Percentiles rank a stretch among this genome's conserved stretches.
Evolutionary conservation across 2,888 invertebrate species (phyloP).

Genomic region (Clepsis dumicolana): DNA sequence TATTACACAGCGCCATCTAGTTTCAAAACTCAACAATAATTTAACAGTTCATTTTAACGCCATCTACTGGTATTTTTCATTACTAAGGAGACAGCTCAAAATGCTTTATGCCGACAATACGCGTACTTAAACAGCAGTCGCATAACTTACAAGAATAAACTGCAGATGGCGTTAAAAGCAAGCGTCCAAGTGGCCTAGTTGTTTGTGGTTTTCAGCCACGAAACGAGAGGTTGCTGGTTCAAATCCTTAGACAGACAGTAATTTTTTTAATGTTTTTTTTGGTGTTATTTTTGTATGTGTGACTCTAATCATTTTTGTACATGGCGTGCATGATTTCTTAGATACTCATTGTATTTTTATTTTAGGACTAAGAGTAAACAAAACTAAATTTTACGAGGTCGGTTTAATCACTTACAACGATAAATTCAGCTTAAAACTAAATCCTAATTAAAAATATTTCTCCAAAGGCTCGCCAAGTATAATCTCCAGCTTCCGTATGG

Average conservation of each 20-base stretch:
- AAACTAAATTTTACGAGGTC: no score
- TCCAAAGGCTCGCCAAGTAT: conserved; percentile 96
- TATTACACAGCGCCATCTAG: conserved; percentile 2
- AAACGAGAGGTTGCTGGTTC: background rate
- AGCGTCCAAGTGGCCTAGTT: background rate
- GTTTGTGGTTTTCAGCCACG: background rate
- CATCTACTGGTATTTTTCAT: background rate
- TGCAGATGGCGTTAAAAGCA: background rate
- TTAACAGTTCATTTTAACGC: background rate
- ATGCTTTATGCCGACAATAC: background rate
- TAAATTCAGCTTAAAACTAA: conserved; percentile 2
- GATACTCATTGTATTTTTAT: no score
- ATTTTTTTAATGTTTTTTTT: background rate
- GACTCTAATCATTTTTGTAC: no score
- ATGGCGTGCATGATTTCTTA: no score
- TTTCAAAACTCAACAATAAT: background rate
- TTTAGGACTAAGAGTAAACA: no score
- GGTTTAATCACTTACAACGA: background rate
- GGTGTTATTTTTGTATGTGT: no score
- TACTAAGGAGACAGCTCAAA: background rate
- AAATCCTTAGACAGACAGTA: background rate
- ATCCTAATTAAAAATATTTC: conserved; percentile 90
- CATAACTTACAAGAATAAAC: background rate
- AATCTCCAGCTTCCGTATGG: conserved; percentile 93
- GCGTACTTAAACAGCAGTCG: background rate